Evolutionary conservation across 1,140 invertebrate species (phyloP).

Genomic region (Heliconius himera): DNA sequence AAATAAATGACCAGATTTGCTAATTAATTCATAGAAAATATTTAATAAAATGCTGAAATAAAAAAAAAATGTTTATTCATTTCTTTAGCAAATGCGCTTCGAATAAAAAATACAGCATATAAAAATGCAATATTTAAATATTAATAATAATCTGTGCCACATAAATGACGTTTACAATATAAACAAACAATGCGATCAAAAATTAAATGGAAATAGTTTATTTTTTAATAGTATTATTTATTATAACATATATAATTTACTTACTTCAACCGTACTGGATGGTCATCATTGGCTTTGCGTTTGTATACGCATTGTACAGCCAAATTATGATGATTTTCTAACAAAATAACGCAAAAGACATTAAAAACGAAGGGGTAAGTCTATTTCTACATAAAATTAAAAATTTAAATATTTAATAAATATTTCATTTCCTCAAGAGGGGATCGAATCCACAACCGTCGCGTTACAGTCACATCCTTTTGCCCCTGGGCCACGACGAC

Average conservation of each 20-base stretch:
- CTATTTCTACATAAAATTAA: neutral
- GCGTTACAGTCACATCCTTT: no score
- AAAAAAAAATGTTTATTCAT: no score
- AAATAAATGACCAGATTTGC: neutral
- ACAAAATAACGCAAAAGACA: neutral
- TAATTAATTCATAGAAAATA: neutral
- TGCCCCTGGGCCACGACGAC: no score
- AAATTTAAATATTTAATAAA: no score
- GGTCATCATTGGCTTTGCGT: conserved; percentile 50
- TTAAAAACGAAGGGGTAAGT: neutral
- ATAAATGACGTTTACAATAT: conserved; percentile 25
- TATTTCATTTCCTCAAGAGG: no score
- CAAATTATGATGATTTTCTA: conserved; percentile 58
- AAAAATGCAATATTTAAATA: neutral
- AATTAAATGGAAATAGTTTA: conserved; percentile 72
- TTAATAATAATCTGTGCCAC: neutral
- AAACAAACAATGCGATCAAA: conserved; percentile 46
- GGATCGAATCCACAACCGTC: no score
- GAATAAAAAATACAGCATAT: neutral
- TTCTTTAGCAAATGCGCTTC: no score
- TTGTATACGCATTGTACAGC: conserved; percentile 55
- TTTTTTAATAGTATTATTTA: conserved; percentile 52
- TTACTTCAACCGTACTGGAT: conserved; percentile 66
- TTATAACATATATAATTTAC: conserved; percentile 55
- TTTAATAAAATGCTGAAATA: neutral